Base-by-base conservation (phyloP, 2,888 invertebrate genomes). In the Dyspetes luteomarginatus region DNA sequence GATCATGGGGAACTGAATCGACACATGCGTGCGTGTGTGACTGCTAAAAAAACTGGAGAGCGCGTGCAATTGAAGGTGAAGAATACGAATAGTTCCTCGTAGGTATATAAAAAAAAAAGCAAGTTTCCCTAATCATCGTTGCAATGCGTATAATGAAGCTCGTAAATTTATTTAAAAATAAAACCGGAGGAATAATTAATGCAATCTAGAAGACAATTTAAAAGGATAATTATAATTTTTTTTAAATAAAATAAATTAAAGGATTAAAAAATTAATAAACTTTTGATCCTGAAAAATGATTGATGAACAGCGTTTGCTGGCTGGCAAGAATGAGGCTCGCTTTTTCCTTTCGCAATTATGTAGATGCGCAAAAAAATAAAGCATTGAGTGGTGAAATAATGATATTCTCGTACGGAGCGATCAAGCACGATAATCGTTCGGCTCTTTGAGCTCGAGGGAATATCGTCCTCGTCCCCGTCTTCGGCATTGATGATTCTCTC, bases 371-470 rank as follows among this genome's bases (percentile, higher is more conserved):
- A 12, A n/a, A 26, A 28, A 28, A 56, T 15, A 52, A 43, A 45
- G 28, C 41, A 65, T 56, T n/a, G 41, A 36, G 28, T 60, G 52
- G 22, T 22, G 67, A 41, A 75, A 78, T 78, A 73, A 73, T 78
- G 60, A 73, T 74, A 75, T 73, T 78, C 52, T 28, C 43, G 73
- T 60, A 58, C 45, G 58, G 5, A 71, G 58, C 69, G 74, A 79
- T 75, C 74, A 56, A 52, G 58, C 55, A 50, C 26, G 79, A 67
- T 79, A 75, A 79, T 69, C 69, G 74, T 74, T 41, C 12, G 74
- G 19, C 48, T 52, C 45, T 55, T 30, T 24, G 52, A 15, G 67
- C 30, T 68, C 62, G 73, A 73, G 55, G 3, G 36, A 75, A 52
- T 65, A 67, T 67, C 65, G 58, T 75, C 58, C 50, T 65, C 58